A percentile compares a stretch with the other conserved stretches of the same genome.
Conservation (phyloP, 1,140 invertebrate species). For the Drosophila sturtevanti region DNA sequence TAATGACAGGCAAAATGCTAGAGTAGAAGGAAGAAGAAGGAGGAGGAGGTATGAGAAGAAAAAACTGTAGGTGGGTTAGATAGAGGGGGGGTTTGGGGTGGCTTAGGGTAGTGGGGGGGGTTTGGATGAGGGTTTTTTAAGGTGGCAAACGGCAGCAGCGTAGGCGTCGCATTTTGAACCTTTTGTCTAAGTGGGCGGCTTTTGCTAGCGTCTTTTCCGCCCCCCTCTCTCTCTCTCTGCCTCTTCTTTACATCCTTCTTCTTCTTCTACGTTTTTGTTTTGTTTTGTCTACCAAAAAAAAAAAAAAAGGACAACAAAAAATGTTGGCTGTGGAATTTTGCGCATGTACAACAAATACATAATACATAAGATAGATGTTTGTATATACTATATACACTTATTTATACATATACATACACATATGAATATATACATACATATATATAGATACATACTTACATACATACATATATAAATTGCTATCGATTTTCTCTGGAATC, state of each 20-base stretch:
- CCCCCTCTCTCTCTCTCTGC: not conserved
- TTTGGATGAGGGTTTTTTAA: not conserved
- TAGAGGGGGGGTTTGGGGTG: not conserved
- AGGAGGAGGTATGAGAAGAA: conserved; percentile 41
- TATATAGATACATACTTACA: conserved; percentile 27
- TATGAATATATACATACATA: conserved; percentile 35
- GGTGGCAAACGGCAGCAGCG: conserved; percentile 3
- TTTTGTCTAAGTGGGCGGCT: conserved; percentile 47
- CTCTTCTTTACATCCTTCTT: conserved; percentile 14
- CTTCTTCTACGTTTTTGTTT: conserved; percentile 15
- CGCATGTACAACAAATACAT: conserved; percentile 75
- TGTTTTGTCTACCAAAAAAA: conserved; percentile 51
- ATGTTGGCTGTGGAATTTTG: conserved; percentile 66
- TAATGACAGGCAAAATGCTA: conserved; percentile 66
- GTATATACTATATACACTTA: not conserved
- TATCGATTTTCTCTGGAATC: conserved; percentile 75
- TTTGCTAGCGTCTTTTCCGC: not conserved
- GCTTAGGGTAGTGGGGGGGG: not conserved
- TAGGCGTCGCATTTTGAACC: conserved; percentile 27
- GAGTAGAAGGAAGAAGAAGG: conserved; percentile 17
- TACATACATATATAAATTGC: conserved; percentile 45
- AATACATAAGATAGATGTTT: conserved; percentile 53
- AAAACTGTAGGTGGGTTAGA: not conserved
- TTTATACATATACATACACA: conserved; percentile 12
- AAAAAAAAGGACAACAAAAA: conserved; percentile 27